Percentiles rank a stretch among this genome's conserved stretches.
Conservation (phyloP, 2,113 vertebrate genomes). For the Abramis brama region DNA sequence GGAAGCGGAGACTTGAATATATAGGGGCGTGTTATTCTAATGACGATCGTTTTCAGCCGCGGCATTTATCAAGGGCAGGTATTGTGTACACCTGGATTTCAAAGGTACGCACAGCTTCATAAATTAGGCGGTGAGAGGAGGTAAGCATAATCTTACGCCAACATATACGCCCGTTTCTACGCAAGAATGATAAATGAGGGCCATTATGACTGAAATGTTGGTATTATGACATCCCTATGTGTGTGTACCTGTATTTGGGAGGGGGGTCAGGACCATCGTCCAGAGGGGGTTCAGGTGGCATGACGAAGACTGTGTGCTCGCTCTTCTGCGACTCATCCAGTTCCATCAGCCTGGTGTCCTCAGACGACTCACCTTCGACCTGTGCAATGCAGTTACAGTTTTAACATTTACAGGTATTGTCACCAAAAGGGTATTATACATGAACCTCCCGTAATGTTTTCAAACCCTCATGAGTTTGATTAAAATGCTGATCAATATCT, state of each 20-base stretch:
- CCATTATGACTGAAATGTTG: too few species aligned
- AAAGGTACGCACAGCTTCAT: too few species aligned
- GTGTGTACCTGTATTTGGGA: constrained; percentile 82
- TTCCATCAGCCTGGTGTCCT: constrained; percentile 90
- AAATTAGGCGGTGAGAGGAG: too few species aligned
- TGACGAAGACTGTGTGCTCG: constrained; percentile 95
- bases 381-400: constrained; percentile 63
- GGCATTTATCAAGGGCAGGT: too few species aligned
- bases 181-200: too few species aligned
- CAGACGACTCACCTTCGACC: constrained; percentile 86
- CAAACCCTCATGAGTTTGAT: neutral
- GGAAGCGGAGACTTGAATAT: too few species aligned
- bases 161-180: too few species aligned
- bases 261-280: constrained; percentile 75
- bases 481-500: neutral
- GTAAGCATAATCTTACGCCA: too few species aligned
- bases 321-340: constrained; percentile 96
- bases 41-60: too few species aligned
- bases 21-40: too few species aligned
- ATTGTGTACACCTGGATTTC: too few species aligned
- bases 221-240: neutral
- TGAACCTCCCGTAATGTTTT: neutral
- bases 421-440: neutral
- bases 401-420: neutral
- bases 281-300: constrained; percentile 85